Conservation (phyloP, 2,888 invertebrate genomes). For the Congeria kusceri region DNA sequence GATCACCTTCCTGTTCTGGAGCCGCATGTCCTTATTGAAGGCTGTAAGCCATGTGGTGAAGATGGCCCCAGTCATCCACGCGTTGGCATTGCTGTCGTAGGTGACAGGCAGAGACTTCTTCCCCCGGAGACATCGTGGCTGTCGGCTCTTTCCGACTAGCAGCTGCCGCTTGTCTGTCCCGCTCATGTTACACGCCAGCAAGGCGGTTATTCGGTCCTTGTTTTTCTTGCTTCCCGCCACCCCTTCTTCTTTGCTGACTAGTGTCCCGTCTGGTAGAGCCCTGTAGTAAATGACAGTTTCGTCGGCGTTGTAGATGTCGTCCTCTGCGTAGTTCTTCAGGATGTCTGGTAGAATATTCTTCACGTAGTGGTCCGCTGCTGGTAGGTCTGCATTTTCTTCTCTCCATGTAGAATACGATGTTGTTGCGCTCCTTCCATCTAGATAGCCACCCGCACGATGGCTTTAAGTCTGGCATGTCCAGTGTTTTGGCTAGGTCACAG, state of each 20-base stretch:
- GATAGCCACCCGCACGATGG: no score
- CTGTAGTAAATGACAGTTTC: constrained; percentile 19
- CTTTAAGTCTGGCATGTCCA: no score
- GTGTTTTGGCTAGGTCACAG: constrained; percentile 6
- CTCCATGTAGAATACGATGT: constrained; percentile 1
- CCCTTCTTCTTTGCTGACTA: not conserved
- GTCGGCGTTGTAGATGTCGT: constrained; percentile 17
- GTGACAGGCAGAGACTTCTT: not conserved
- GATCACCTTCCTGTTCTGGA: not conserved
- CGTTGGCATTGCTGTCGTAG: not conserved
- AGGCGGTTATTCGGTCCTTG: constrained; percentile 11
- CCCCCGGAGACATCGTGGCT: not conserved
- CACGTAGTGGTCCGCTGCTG: not conserved
- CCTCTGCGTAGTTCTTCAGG: not conserved
- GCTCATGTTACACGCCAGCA: not conserved
- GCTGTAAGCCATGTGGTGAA: not conserved
- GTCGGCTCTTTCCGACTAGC: not conserved
- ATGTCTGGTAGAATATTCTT: not conserved
- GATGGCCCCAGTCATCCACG: not conserved
- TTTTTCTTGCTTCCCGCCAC: constrained; percentile 11
- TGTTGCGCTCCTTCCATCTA: constrained; percentile 3
- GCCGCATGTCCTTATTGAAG: constrained; percentile 1
- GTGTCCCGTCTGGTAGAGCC: constrained; percentile 22
- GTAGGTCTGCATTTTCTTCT: constrained; percentile 8
- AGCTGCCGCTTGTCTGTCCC: not conserved